Evolutionary conservation across 2,888 invertebrate genomes (phyloP).

Genomic region (Arge pagana): DNA sequence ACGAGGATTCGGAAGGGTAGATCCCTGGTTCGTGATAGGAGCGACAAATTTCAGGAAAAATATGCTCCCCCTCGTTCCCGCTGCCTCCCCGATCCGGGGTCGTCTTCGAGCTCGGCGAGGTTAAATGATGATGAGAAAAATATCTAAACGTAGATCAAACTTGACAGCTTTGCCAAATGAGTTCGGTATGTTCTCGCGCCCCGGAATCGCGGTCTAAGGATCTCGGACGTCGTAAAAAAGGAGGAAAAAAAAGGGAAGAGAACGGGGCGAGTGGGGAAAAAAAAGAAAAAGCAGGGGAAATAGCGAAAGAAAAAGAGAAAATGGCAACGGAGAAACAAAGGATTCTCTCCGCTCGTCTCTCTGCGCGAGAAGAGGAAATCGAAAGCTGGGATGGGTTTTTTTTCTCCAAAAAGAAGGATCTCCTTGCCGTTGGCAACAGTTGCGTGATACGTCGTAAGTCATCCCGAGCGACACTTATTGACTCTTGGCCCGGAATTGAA

Average conservation of each 20-base stretch:
- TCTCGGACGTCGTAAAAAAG: conserved; percentile 53
- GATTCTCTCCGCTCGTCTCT: too few species aligned
- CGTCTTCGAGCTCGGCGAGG: conserved; percentile 25
- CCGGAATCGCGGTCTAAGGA: too few species aligned
- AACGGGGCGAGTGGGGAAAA: too few species aligned
- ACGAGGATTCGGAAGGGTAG: conserved; percentile 40
- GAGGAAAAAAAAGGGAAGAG: conserved; percentile 8
- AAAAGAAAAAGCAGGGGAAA: too few species aligned
- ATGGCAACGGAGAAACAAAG: too few species aligned
- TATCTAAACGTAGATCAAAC: conserved; percentile 55
- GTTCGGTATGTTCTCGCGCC: conserved; percentile 54
- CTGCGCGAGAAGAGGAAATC: too few species aligned
- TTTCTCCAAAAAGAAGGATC: too few species aligned
- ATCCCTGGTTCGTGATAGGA: conserved; percentile 50
- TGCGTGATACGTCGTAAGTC: conserved; percentile 45
- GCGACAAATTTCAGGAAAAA: conserved; percentile 57
- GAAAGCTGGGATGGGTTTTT: too few species aligned
- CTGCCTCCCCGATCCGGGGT: conserved; percentile 53
- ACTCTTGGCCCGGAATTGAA: conserved; percentile 55
- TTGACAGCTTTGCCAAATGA: conserved; percentile 35
- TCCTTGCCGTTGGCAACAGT: too few species aligned
- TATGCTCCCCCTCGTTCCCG: conserved; percentile 50
- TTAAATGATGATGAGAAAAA: conserved; percentile 51
- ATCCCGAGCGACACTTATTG: conserved; percentile 56
- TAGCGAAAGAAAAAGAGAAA: too few species aligned